phyloP scores from a whole-genome alignment of 2,888 invertebrate genomes.

The Leucoptera coffeella region DNA sequence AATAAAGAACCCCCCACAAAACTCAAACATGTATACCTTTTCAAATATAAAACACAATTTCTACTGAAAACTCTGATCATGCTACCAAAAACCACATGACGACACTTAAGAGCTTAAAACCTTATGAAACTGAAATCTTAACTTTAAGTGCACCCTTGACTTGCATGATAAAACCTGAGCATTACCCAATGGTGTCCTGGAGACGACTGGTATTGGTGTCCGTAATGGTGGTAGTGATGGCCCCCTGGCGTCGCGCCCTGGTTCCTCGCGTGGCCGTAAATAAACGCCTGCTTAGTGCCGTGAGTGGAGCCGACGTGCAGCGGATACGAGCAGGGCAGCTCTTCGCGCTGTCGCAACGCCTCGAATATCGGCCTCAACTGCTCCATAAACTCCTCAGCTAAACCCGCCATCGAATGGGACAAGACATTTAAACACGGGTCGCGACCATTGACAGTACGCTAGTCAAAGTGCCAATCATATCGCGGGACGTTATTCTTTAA shows the following conservation, averaged over 20 bases:
- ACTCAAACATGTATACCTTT: too few relatives aligned
- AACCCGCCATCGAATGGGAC: conserved; percentile 44
- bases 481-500: conserved; percentile 20
- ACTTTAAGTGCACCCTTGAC: conserved; percentile 2
- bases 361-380: conserved; percentile 95
- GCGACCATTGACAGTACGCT: conserved; percentile 12
- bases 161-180: too few relatives aligned
- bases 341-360: conserved; percentile 84
- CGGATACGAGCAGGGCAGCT: conserved; percentile 86
- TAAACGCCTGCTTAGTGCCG: conserved; percentile 54
- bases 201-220: conserved; percentile 65
- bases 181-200: conserved; percentile 74
- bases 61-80: too few relatives aligned
- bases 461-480: conserved; percentile 50
- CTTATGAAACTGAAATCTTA: conserved; percentile 4
- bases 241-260: conserved; percentile 59
- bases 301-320: conserved; percentile 74
- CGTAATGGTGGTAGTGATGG: conserved; percentile 57
- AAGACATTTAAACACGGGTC: conserved; percentile 28
- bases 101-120: too few relatives aligned
- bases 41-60: too few relatives aligned
- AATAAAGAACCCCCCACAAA: too few relatives aligned
- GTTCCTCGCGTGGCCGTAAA: conserved; percentile 58
- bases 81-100: too few relatives aligned
- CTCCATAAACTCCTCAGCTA: conserved; percentile 92